Evolutionary conservation across 2,888 invertebrate species (phyloP).

Genomic region (Hofmannophila pseudospretella): DNA sequence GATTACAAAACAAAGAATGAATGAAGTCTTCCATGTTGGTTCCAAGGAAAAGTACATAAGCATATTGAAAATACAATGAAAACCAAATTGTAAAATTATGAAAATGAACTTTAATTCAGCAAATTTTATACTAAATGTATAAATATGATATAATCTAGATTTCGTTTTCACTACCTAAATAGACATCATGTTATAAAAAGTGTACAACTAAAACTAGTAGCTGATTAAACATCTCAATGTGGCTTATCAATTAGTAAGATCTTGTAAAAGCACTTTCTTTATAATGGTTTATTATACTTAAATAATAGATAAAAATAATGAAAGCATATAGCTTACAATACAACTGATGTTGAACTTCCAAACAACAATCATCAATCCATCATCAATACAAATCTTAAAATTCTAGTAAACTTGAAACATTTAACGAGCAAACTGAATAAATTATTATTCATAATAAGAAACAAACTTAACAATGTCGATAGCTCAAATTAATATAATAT

Average conservation of each 20-base stretch:
- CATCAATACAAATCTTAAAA: slow-evolving; percentile 69
- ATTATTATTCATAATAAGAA: slow-evolving; percentile 75
- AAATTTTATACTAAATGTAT: slow-evolving; percentile 79
- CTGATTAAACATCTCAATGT: slow-evolving; percentile 77
- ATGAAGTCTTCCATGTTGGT: too few relatives aligned
- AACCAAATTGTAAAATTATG: slow-evolving; percentile 68
- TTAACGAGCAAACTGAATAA: slow-evolving; percentile 78
- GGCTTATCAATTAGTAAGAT: slow-evolving; percentile 76
- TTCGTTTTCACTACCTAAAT: slow-evolving; percentile 76
- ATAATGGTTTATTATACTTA: slow-evolving; percentile 73
- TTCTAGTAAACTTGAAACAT: slow-evolving; percentile 77
- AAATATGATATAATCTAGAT: slow-evolving; percentile 78
- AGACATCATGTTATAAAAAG: slow-evolving; percentile 78
- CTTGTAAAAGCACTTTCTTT: slow-evolving; percentile 76
- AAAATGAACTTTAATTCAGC: slow-evolving; percentile 78
- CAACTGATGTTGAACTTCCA: slow-evolving; percentile 68
- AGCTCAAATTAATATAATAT: slow-evolving; percentile 72
- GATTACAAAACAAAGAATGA: too few relatives aligned
- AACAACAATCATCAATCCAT: slow-evolving; percentile 72
- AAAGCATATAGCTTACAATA: slow-evolving; percentile 72
- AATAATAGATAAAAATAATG: slow-evolving; percentile 75
- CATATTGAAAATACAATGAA: slow-evolving; percentile 28
- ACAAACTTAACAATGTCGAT: slow-evolving; percentile 78
- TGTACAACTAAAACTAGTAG: slow-evolving; percentile 78
- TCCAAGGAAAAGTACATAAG: background rate